A percentile compares a stretch with the other conserved stretches of the same genome.
These are phyloP conservation scores for Drosophila novamexicana DNA, from an alignment of 1,140 invertebrate genomes.

Conservation along the genomic window DNA sequence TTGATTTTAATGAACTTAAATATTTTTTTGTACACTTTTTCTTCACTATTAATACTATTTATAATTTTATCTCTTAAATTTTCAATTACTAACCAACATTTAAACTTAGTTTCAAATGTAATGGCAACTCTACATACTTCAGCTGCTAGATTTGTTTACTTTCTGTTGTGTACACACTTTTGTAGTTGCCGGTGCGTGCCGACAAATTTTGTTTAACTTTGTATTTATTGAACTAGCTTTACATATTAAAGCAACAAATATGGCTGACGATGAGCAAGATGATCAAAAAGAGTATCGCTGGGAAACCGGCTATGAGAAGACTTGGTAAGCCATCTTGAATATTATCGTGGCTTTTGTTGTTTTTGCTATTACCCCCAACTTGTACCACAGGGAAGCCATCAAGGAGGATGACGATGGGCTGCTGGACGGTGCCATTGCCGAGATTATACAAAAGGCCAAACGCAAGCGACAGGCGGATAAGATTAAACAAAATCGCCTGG, in stretches of 20 bases:
- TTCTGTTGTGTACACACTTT: slow-evolving; percentile 38
- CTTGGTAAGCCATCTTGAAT: slow-evolving; percentile 88
- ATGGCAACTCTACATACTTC: slow-evolving; percentile 25
- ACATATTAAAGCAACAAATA: slow-evolving; percentile 11
- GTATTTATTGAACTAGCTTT: not conserved
- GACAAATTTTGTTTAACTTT: not conserved
- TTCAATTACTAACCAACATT: not conserved
- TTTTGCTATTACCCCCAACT: not conserved
- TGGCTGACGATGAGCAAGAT: slow-evolving; percentile 90
- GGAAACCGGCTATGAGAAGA: slow-evolving; percentile 99
- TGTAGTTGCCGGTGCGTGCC: slow-evolving; percentile 23
- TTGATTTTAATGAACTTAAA: not conserved
- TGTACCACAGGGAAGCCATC: slow-evolving; percentile 93
- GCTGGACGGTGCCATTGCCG: slow-evolving; percentile 94
- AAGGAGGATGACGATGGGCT: slow-evolving; percentile 97
- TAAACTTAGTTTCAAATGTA: not conserved
- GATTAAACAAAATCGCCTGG: slow-evolving; percentile 90
- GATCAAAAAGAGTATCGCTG: slow-evolving; percentile 97
- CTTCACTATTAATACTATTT: not conserved
- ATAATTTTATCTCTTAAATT: not conserved
- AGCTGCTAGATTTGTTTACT: slow-evolving; percentile 4
- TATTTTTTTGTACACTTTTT: not conserved
- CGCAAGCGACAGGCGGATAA: slow-evolving; percentile 90
- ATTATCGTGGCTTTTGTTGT: not conserved
- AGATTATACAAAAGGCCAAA: slow-evolving; percentile 95